Conservation (phyloP, 2,113 vertebrate species). For the Tympanuchus pallidicinctus region DNA sequence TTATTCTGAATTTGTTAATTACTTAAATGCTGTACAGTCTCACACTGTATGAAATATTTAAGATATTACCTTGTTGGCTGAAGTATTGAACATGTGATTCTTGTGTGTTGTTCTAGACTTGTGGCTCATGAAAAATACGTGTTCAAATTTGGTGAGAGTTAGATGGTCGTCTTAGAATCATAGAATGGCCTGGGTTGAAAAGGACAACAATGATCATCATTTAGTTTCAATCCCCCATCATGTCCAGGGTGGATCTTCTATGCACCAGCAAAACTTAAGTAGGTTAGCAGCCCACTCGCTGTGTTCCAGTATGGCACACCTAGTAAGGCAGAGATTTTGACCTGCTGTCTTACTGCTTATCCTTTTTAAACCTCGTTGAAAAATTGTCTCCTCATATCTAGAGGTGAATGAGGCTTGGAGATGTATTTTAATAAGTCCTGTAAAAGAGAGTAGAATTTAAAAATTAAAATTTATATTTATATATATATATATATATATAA, state of each 20-base stretch:
- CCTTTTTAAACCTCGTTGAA: background rate
- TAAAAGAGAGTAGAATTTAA: background rate
- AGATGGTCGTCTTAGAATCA: background rate
- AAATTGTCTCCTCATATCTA: background rate
- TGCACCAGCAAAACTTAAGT: background rate
- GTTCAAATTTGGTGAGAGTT: background rate
- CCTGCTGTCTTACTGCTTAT: background rate
- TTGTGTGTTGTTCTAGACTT: background rate
- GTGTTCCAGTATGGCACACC: accelerated
- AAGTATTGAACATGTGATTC: background rate
- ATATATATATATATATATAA: no score
- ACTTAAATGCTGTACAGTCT: background rate
- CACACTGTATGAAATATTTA: background rate
- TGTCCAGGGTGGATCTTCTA: background rate
- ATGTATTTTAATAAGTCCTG: background rate
- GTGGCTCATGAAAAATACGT: background rate
- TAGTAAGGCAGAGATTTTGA: background rate
- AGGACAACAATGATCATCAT: no score
- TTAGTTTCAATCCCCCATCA: no score
- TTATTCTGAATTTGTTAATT: background rate
- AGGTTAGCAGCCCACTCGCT: background rate
- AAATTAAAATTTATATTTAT: background rate
- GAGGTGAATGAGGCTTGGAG: background rate
- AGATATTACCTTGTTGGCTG: background rate
- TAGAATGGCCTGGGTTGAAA: no score